Conservation (phyloP, 2,797 vertebrate genomes). For the Ptychadena robeensis region DNA sequence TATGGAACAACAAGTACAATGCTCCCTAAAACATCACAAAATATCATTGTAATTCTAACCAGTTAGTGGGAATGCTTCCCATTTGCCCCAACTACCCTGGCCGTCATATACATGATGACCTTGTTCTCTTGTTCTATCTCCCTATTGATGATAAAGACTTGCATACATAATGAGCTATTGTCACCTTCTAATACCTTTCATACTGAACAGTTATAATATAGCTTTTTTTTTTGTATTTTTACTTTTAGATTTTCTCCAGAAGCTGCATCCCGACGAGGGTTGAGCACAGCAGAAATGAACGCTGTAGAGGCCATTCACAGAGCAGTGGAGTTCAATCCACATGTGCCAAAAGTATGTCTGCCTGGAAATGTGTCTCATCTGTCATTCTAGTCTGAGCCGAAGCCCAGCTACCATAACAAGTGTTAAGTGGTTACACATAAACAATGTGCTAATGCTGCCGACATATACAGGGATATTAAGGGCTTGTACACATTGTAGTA, state of each 20-base stretch:
- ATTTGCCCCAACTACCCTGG: slow-evolving; percentile 52
- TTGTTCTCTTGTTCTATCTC: neutral
- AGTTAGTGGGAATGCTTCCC: neutral
- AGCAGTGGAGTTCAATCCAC: slow-evolving; percentile 98
- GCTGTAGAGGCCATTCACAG: slow-evolving; percentile 98
- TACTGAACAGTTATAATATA: neutral
- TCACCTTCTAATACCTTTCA: neutral
- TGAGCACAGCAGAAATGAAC: slow-evolving; percentile 98
- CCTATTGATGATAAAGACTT: neutral
- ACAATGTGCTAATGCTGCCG: too few species aligned
- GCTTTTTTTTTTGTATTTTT: slow-evolving; percentile 62
- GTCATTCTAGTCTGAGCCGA: neutral
- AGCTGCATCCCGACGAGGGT: slow-evolving; percentile 91
- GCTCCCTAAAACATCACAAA: slow-evolving; percentile 68
- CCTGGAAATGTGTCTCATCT: too few species aligned
- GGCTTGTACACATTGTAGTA: too few species aligned
- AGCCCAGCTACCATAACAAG: too few species aligned
- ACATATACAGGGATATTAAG: too few species aligned
- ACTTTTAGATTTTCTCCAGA: slow-evolving; percentile 93
- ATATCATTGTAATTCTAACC: slow-evolving; percentile 42
- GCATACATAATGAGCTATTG: neutral
- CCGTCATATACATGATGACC: slow-evolving; percentile 58
- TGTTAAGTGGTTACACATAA: too few species aligned
- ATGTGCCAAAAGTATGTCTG: slow-evolving; percentile 92
- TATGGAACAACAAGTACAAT: slow-evolving; percentile 41